These are phyloP conservation scores for Leptopilina myrica DNA, from an alignment of 2,888 invertebrate species.

Conservation along the genomic window DNA sequence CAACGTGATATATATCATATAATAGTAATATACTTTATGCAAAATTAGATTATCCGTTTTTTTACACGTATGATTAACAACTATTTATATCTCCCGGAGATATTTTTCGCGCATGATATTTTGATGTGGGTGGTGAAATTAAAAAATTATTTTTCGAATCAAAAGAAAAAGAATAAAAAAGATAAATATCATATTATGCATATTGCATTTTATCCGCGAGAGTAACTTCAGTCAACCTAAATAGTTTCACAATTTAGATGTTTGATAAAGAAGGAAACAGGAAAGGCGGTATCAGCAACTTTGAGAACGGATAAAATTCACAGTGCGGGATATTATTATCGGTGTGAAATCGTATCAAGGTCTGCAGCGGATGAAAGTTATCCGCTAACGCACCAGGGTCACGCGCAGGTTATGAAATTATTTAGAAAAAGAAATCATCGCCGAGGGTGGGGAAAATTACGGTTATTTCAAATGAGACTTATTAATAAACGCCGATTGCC, in stretches of 20 bases:
- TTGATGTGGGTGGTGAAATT: too few relatives aligned
- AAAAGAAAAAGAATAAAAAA: neutral
- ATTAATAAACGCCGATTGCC: constrained; percentile 31
- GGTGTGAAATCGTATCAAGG: constrained; percentile 41
- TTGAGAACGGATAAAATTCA: constrained; percentile 25
- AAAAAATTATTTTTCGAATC: neutral
- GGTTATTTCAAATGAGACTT: constrained; percentile 7
- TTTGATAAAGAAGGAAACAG: constrained; percentile 24
- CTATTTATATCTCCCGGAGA: too few relatives aligned
- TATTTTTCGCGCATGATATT: too few relatives aligned
- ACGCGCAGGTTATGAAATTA: constrained; percentile 37
- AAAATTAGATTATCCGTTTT: too few relatives aligned
- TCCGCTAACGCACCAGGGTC: constrained; percentile 37
- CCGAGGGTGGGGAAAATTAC: constrained; percentile 31
- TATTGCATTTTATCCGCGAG: constrained; percentile 1
- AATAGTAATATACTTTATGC: too few relatives aligned
- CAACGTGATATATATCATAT: neutral
- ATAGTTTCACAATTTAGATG: constrained; percentile 34
- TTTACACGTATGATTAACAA: too few relatives aligned
- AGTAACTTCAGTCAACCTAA: constrained; percentile 24
- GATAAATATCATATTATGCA: constrained; percentile 13
- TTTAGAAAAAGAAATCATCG: constrained; percentile 25
- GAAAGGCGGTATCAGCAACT: constrained; percentile 28
- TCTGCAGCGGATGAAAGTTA: constrained; percentile 39
- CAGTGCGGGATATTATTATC: constrained; percentile 32